Evolutionary conservation across 2,113 vertebrate genomes (phyloP).

Genomic region (Spea multiplicata): DNA sequence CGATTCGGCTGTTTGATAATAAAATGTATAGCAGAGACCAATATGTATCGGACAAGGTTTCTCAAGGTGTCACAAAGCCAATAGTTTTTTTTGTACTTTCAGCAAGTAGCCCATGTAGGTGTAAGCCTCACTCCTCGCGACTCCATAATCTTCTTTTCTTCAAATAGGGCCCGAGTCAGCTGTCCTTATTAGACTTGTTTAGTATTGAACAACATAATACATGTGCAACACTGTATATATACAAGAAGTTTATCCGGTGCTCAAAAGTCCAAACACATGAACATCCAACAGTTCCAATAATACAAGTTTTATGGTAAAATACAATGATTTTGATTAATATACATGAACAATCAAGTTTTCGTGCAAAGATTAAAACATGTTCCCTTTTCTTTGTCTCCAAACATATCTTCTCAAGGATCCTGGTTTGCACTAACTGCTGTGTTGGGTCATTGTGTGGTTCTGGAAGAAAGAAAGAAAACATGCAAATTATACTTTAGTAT

Average conservation of each 20-base stretch:
- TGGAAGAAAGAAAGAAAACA: conserved; percentile 64
- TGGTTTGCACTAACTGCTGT: conserved; percentile 92
- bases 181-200: conserved; percentile 90
- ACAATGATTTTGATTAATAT: conserved; percentile 84
- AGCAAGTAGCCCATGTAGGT: conserved; percentile 58
- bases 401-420: conserved; percentile 60
- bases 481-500: not conserved
- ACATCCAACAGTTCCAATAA: conserved; percentile 79
- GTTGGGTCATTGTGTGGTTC: conserved; percentile 98
- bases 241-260: conserved; percentile 88
- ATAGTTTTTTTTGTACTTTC: conserved; percentile 60
- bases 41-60: conserved; percentile 66
- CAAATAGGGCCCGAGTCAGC: conserved; percentile 81
- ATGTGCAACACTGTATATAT: conserved; percentile 93
- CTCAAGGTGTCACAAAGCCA: conserved; percentile 60
- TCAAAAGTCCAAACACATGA: conserved; percentile 83
- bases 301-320: conserved; percentile 84
- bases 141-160: conserved; percentile 55
- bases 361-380: conserved; percentile 86
- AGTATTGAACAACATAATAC: conserved; percentile 89
- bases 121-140: conserved; percentile 59
- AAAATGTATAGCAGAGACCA: conserved; percentile 71
- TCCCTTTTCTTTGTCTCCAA: conserved; percentile 75
- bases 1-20: conserved; percentile 66
- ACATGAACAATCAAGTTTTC: conserved; percentile 86